Percentiles rank a stretch among this genome's conserved stretches.
These are phyloP conservation scores for Perithous albicinctus DNA, from an alignment of 2,888 invertebrate species.

Conservation along the genomic window DNA sequence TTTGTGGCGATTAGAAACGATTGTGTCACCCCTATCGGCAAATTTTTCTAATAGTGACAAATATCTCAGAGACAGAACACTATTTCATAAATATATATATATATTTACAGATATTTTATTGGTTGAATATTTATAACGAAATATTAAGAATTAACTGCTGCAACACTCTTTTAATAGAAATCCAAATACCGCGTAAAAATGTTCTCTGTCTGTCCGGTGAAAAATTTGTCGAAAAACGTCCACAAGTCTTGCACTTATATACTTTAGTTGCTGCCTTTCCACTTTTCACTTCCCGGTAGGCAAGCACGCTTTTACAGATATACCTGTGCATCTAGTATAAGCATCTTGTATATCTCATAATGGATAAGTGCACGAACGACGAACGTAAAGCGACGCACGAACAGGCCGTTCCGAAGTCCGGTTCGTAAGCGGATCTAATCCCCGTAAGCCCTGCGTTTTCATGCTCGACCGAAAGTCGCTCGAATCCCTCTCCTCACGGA, in stretches of 20 bases:
- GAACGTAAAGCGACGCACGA: not conserved
- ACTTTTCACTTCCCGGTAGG: not conserved
- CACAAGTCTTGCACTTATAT: not conserved
- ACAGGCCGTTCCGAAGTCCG: not conserved
- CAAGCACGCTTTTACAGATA: not conserved
- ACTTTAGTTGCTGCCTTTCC: not conserved
- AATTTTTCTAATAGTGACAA: no score
- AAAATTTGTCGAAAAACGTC: not conserved
- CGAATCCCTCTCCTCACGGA: constrained; percentile 16
- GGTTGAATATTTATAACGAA: no score
- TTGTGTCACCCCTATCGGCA: no score
- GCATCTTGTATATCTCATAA: constrained; percentile 7
- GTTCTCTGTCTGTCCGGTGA: not conserved
- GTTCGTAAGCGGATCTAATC: constrained; percentile 50
- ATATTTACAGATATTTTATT: not conserved
- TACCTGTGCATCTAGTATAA: not conserved
- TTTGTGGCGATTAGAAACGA: not conserved
- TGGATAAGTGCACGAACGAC: constrained; percentile 11
- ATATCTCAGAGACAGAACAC: no score
- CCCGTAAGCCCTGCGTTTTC: constrained; percentile 59
- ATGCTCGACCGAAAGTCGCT: constrained; percentile 53
- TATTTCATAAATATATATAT: not conserved
- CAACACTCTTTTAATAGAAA: not conserved
- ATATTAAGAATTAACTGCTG: no score
- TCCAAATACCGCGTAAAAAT: not conserved